Evolutionary conservation across 2,113 vertebrate genomes (phyloP), one percentile per base, ranked within the genome.

Genomic region (Nycticebus coucang): DNA sequence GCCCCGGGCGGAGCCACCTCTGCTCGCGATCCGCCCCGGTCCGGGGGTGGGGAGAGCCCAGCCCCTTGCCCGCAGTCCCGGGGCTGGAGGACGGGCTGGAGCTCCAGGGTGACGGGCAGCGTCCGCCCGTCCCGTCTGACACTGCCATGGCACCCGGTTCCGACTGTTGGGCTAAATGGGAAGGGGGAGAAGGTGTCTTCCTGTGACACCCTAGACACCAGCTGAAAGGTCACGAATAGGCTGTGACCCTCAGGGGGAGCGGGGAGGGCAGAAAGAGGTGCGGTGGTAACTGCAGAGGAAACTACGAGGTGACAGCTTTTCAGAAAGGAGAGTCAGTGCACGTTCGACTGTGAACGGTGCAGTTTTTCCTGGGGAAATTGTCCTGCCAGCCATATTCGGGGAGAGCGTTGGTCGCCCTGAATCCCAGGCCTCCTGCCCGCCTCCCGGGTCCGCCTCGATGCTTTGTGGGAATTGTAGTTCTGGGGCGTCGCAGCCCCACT

Each of bases 381-480:
- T 50, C 45, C 87, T 59, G n/a, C 74, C 45, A 15, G 17, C 91
- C 59, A 5, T 5, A 84, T 62, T 64, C 14, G 33, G 66, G 79
- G 64, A 82, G 90, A 90, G 77, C 84, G 2, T 64, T 88, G 97
- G 94, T 96, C 96, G 78, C 82, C 66, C 88, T 75, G 82, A 60
- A 37, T 37, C 45, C 74, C 82, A 64, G 90, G 77, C 92, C 88
- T 78, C 72, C 89, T 64, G 91, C 86, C 72, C 3, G 77, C 69
- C 64, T 45, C 83, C 80, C 13, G 50, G 33, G 79, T 89, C 75
- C 72, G 75, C 83, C 95, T 74, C 86, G 79, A 8, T 96, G 97
- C 94, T 83, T 97, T 98, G 87, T 98, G 97, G 97, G 97, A 97
- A 98, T 83, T 98, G 97, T 97, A 98, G 97, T 97, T 68, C 89